Evolutionary conservation across 2,888 invertebrate genomes (phyloP).

Genomic region (Pardosa pseudoannulata): DNA sequence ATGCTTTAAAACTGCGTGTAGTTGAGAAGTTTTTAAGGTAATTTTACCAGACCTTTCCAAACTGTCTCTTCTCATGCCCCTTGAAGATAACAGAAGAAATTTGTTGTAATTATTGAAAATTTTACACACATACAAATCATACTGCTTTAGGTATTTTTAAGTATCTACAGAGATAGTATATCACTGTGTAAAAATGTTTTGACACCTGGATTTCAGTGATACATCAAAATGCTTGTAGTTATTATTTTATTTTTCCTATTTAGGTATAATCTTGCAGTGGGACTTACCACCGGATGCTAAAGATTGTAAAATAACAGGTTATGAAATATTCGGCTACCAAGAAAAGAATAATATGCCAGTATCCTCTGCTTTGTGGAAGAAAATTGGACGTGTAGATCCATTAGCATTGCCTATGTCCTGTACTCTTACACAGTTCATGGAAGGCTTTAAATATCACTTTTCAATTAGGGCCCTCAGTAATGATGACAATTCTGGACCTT

Average conservation of each 20-base stretch:
- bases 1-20: no score
- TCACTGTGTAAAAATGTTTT: no score
- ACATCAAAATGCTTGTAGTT: no score
- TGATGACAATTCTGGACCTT: neutral
- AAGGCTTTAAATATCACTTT: conserved; percentile 32
- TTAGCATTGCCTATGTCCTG: conserved; percentile 49
- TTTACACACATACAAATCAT: no score
- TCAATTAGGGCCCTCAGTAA: conserved; percentile 26
- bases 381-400: conserved; percentile 26
- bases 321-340: conserved; percentile 42
- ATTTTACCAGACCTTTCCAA: no score
- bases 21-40: no score
- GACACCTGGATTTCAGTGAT: no score
- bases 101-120: no score
- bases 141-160: no score
- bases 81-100: no score
- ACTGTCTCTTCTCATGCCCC: no score
- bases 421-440: conserved; percentile 30
- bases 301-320: neutral
- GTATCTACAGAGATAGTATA: no score
- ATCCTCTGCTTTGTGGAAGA: conserved; percentile 24
- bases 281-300: conserved; percentile 12
- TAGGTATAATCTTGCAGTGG: conserved; percentile 46
- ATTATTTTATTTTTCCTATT: neutral
- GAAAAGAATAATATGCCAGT: neutral